phyloP scores from a whole-genome alignment of 2,113 vertebrate species.

The Phrynocephalus versicolor region DNA sequence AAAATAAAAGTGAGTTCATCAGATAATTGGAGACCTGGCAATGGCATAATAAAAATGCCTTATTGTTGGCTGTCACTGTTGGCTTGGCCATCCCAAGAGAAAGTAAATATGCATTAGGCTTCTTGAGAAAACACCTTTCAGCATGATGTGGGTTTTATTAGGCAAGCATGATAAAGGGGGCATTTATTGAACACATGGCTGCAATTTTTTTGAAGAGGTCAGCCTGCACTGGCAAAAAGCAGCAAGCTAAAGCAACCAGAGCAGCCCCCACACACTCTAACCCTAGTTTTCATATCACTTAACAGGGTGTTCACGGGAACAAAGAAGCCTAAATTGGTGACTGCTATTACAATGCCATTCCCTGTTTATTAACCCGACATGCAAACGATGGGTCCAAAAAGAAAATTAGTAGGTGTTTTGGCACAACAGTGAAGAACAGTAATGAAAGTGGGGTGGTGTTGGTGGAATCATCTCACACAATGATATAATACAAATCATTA shows the following conservation, averaged over 20 bases:
- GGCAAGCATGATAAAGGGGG: conserved; percentile 68
- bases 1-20: conserved; percentile 69
- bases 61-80: conserved; percentile 80
- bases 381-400: conserved; percentile 75
- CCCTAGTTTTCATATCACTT: conserved; percentile 45
- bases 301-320: conserved; percentile 53
- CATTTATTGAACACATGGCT: conserved; percentile 50
- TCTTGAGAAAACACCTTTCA: conserved; percentile 77
- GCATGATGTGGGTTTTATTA: conserved; percentile 72
- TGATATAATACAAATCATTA: conserved; percentile 71
- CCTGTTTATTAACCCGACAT: conserved; percentile 70
- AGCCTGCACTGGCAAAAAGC: conserved; percentile 53
- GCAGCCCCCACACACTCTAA: conserved; percentile 47
- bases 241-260: conserved; percentile 44
- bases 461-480: conserved; percentile 60
- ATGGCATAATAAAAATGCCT: conserved; percentile 74
- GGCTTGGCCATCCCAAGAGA: conserved; percentile 67
- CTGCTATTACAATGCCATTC: conserved; percentile 69
- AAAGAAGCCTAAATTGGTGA: conserved; percentile 62
- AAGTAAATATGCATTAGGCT: conserved; percentile 68
- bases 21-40: conserved; percentile 65
- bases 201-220: conserved; percentile 56
- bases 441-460: conserved; percentile 30
- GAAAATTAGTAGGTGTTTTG: conserved; percentile 67
- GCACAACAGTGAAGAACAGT: conserved; percentile 59